Evolutionary conservation across 2,797 vertebrate genomes (phyloP), one percentile per base, ranked within the genome.

Genomic region (Saxicola maurus): DNA sequence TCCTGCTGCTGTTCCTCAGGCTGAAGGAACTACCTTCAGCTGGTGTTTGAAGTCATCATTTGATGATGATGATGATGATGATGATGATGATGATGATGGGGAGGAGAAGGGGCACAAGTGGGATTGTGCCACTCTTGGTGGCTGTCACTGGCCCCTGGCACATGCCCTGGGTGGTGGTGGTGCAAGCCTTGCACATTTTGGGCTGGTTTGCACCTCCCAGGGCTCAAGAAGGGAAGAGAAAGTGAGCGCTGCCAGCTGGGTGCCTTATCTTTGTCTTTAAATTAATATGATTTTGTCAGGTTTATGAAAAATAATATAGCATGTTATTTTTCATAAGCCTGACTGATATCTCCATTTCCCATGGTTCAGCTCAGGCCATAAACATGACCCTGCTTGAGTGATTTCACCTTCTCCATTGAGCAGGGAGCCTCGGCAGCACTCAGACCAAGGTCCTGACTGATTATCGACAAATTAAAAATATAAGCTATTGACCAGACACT

Each of bases 401-500:
- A 95, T 94, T 97, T 96, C 94, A 90, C 93, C 93, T 93, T 87
- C 56, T 31, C 81, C 71, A 43, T 66, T 31, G 90, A 91, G 90
- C 76, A 89, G 74, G 85, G 90, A 94, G 92, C 93, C 90, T 82
- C 93, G 20, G 74, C 59, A 53, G 95, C 95, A 65, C 91, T 94
- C 95, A 86, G 93, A 97, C 96, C 97, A 96, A 98, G 96, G 96
- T 94, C 96, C 94, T 94, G 96, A 96, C 96, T 97, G 97, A 97
- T 97, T 97, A 98, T 97, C 94, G 97, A 97, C 97, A 98, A 97
- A 97, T 97, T 97, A 97, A 97, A 98, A 97, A 97, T 98, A 97
- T 97, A 97, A 97, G 97, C 97, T 98, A 98, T 98, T 97, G 98
- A 98, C 87, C 98, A 96, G 97, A 96, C 96, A 96, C 94, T 55